A percentile compares a stretch with the other conserved stretches of the same genome.
Evolutionary conservation across 2,113 vertebrate genomes (phyloP).

Genomic region (Eulemur rufifrons): DNA sequence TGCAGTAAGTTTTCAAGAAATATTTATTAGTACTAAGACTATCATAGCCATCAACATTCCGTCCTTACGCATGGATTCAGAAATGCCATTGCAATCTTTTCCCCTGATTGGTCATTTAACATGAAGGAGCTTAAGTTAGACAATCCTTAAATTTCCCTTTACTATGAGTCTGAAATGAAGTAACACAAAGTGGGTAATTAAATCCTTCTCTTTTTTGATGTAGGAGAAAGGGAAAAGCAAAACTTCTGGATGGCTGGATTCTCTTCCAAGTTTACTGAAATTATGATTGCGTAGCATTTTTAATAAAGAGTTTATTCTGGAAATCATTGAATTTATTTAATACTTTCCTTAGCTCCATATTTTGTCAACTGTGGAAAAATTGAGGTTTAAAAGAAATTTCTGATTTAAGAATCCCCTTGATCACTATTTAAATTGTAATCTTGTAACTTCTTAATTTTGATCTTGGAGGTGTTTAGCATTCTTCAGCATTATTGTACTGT

Average conservation of each 20-base stretch:
- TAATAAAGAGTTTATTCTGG: not conserved
- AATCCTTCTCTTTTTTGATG: not conserved
- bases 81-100: not conserved
- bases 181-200: not conserved
- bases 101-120: not conserved
- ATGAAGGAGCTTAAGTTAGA: not conserved
- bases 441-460: not conserved
- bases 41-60: not conserved
- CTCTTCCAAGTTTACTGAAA: not conserved
- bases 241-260: not conserved
- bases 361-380: not conserved
- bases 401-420: not conserved
- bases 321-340: conserved; percentile 6
- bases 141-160: not conserved
- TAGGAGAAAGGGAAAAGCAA: not conserved
- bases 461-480: not conserved
- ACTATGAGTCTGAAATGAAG: not conserved
- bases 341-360: not conserved
- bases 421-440: not conserved
- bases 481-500: not conserved
- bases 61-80: not conserved
- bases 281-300: conserved; percentile 6
- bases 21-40: not conserved
- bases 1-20: not conserved
- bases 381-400: not conserved